Base-by-base conservation (phyloP, 1,140 invertebrate species). In the Neocloeon triangulifer region DNA sequence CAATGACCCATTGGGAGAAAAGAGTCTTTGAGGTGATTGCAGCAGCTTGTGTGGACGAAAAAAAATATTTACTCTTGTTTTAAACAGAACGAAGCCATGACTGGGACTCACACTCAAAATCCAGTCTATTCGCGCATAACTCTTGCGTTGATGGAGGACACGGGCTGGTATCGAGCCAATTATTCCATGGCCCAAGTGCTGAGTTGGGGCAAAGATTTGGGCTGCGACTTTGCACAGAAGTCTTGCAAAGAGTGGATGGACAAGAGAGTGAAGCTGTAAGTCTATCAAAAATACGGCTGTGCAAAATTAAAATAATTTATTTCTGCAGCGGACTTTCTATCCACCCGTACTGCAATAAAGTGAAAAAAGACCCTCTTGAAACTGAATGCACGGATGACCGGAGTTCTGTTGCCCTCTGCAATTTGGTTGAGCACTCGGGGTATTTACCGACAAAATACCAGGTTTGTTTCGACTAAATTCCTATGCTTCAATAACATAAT, bases 81-180 rank as follows among this genome's bases (percentile, higher is more conserved):
- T n/a, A n/a, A 55, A 31, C 47, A 92, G 81, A 98, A 98, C 58
- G 94, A 99, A 63, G 91, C 89, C 0, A 99, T 99, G 94, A 97
- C 94, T 0, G 94, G 92, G 1, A 97, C 91, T 0, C 94, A 97
- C 49, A 98, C 94, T 0, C 92, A 97, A 55, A 92, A 95, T 58
- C 89, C 91, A 0, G 82, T 95, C 1, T 96, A 97, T 51, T 96
- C 89, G 1, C 58, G 88, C 25, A 76, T 99, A 37, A 97, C 91
- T 0, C 60, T 99, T 22, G 94, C 94, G 0, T 57, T 97, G 23
- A 85, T 98, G 84, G 91, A 98, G 55, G 94, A 98, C 49, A 96
- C 89, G 1, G 94, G 92, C 10, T 89, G 81, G 82, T 89, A 91
- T 50, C 59, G 64, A 13, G 76, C 81, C 10, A 85, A 94, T 52